phyloP scores from a whole-genome alignment of 2,888 invertebrate species.

The Teleiodes luculella region DNA sequence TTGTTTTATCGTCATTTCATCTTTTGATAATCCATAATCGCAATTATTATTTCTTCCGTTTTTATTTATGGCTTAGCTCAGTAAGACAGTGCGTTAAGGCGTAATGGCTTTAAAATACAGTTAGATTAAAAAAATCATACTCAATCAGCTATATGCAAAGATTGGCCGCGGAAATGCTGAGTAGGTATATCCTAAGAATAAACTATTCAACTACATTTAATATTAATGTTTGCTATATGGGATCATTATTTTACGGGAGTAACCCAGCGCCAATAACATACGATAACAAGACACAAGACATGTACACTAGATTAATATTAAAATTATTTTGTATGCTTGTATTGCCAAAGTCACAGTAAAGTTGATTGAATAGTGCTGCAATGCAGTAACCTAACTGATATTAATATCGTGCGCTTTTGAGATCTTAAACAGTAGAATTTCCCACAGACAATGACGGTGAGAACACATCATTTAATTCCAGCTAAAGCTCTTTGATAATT shows the following conservation, averaged over 20 bases:
- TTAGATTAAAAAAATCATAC: no score
- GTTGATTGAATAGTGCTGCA: background rate
- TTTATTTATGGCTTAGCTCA: no score
- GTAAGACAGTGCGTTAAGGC: no score
- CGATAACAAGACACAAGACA: conserved; percentile 10
- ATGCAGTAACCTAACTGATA: no score
- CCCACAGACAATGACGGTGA: background rate
- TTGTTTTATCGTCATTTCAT: no score
- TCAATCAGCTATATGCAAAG: background rate
- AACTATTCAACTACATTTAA: conserved; percentile 10
- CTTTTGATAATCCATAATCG: no score
- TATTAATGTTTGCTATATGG: no score
- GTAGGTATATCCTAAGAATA: background rate
- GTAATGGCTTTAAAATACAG: no score
- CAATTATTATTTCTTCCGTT: no score
- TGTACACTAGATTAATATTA: conserved; percentile 4
- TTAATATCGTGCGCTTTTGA: background rate
- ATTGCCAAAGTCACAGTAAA: conserved; percentile 8
- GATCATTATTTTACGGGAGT: no score
- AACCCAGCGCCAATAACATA: conserved; percentile 12
- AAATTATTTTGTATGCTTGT: background rate
- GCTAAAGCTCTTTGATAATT: background rate
- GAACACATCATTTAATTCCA: background rate
- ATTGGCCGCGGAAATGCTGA: background rate
- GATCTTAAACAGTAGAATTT: background rate